These are phyloP conservation scores for Volucella zonaria DNA, from an alignment of 2,888 invertebrate genomes.

Conservation along the genomic window DNA sequence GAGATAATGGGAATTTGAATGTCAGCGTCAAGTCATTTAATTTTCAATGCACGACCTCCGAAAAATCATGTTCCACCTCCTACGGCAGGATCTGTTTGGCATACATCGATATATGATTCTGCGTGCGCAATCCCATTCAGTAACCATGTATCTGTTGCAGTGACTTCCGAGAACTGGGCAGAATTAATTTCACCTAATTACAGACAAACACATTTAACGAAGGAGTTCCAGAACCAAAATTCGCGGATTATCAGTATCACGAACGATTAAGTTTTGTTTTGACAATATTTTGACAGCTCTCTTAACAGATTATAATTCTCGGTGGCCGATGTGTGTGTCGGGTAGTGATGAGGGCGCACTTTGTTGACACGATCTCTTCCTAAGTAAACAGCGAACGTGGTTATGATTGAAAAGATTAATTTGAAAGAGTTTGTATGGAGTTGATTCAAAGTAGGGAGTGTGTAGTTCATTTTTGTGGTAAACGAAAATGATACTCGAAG, in stretches of 20 bases:
- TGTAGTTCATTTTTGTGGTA: too few relatives aligned
- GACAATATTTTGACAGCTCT: constrained; percentile 71
- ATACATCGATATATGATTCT: constrained; percentile 60
- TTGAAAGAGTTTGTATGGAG: too few relatives aligned
- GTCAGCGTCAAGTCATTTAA: constrained; percentile 69
- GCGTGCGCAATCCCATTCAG: constrained; percentile 46
- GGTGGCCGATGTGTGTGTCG: constrained; percentile 45
- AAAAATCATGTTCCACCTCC: constrained; percentile 46
- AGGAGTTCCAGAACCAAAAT: background rate
- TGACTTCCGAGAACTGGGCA: constrained; percentile 71
- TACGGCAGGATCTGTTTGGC: constrained; percentile 11
- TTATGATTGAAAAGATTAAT: constrained; percentile 39
- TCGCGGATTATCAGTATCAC: constrained; percentile 66
- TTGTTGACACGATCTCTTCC: constrained; percentile 48
- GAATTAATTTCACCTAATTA: constrained; percentile 73
- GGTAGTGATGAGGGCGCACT: constrained; percentile 26
- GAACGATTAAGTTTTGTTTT: constrained; percentile 73
- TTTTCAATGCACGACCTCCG: constrained; percentile 71
- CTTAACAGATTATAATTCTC: constrained; percentile 67
- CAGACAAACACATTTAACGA: constrained; percentile 23
- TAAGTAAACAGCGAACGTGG: constrained; percentile 47
- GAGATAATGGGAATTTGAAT: constrained; percentile 71
- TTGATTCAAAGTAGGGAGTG: too few relatives aligned
- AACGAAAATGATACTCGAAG: too few relatives aligned
- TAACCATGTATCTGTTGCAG: background rate